Evolutionary conservation across 2,888 invertebrate genomes (phyloP), one percentile per base, ranked within the genome.

Genomic region (Argyresthia goedartella): DNA sequence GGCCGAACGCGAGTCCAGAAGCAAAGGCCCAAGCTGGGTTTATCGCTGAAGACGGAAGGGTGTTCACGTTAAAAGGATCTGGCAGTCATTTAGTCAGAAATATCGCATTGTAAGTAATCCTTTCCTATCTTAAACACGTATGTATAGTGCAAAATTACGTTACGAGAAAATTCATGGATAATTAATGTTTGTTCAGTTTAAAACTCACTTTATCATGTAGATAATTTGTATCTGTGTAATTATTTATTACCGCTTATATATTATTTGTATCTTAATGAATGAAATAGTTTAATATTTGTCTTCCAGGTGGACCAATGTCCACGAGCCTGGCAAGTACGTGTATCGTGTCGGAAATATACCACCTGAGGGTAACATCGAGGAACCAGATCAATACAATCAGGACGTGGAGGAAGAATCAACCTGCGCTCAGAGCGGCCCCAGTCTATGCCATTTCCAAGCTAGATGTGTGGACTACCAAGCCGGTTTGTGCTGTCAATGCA

Each of bases 11-110:
- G 33, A 71, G 94, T 48, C 94, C 95, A 0, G 97, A 98, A 67
- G 95, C 96, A 0, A 92, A 95, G 62, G 97, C 96, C 1, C 98
- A 99, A 80, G 96, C 94, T 51, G 98, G 98, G 2, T 93, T 99
- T 62, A 91, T 96, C 57, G 90, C 95, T 1, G 93, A 93, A 56
- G 95, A 96, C 69, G 95, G 95, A 43, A 89, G 93, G 54, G 82
- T 91, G 52, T 91, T 90, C 64, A 89, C 90, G 2, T 85, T 98
- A 15, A 91, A 93, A 55, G 95, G 95, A 52, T 98, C 98, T 11
- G 98, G 97, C 45, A 95, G 94, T n/a, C 95, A 96, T 71, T 94
- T 94, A 77, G 92, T 95, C 58, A 88, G 90, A 61, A 92, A 93
- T 71, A 88, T 96, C 57, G 90, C 92, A 77, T 92, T 90, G 95